Evolutionary conservation across 2,888 invertebrate genomes (phyloP).

Genomic region (Xestia c-nigrum): DNA sequence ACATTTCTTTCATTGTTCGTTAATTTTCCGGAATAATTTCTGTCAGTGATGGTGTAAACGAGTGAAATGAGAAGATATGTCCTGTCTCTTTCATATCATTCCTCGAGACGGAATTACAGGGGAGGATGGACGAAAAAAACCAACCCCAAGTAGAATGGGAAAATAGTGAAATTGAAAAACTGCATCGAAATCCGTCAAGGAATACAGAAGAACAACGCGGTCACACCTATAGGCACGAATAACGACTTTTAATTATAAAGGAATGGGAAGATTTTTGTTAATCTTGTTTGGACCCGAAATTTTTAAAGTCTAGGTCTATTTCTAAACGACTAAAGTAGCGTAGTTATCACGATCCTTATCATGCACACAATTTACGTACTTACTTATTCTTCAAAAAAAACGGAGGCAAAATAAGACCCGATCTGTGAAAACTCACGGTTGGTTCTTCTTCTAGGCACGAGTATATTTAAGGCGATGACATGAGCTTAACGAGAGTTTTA

Average conservation of each 20-base stretch:
- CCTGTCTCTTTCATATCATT: too few species aligned
- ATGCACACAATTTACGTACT: not conserved
- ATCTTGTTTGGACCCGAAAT: not conserved
- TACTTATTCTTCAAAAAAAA: not conserved
- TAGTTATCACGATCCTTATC: not conserved
- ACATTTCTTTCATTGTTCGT: not conserved
- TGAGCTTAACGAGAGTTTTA: too few species aligned
- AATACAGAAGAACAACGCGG: not conserved
- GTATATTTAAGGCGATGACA: too few species aligned
- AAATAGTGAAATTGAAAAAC: not conserved
- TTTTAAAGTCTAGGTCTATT: not conserved
- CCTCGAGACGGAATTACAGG: too few species aligned
- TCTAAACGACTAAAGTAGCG: not conserved
- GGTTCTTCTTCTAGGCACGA: not conserved
- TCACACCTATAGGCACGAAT: not conserved
- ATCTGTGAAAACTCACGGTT: not conserved
- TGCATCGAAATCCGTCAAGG: not conserved
- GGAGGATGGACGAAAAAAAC: too few species aligned
- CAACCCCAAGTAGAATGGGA: too few species aligned
- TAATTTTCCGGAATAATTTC: not conserved
- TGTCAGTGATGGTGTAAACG: too few species aligned
- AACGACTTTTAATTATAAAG: not conserved
- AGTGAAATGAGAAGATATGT: too few species aligned
- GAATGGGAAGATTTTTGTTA: not conserved
- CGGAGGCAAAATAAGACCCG: not conserved